Evolutionary conservation across 1,140 invertebrate genomes (phyloP), one percentile per base, ranked within the genome.

Genomic region (Bombus superbus): DNA sequence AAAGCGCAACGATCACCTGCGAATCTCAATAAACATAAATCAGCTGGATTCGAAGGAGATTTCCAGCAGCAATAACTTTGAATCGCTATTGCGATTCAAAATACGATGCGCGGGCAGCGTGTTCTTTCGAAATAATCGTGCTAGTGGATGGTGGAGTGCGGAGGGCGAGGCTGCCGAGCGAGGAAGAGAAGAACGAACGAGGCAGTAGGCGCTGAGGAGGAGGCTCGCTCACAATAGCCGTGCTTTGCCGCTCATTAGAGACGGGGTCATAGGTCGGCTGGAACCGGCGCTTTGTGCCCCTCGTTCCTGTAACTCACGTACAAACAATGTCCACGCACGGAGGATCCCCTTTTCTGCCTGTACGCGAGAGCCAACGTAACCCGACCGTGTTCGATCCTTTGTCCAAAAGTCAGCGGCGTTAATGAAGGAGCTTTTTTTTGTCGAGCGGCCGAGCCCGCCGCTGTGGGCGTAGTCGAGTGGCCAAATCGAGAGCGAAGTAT

Each of bases 191-290:
- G 66, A 89, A 83, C 74, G 64, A 69, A 78, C 38, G n/a, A 77
- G 40, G 86, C 85, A 78, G 53, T 25, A 77, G 35, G 81, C 85
- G 89, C 72, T 86, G 84, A 83, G 85, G 88, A 90, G 76, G 68
- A 90, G 89, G 73, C 79, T 79, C 76, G 85, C 62, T 89, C 88
- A 94, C 93, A 94, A 94, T 94, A 93, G 92, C 93, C 91, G 90
- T 90, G 92, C 92, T 92, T 91, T 83, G 92, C 88, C 90, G 92
- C 90, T 94, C 93, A 94, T 94, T 94, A 94, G 92, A 92, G 92
- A 79, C 77, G 74, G 86, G 92, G 93, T 94, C 92, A 88, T 82
- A 90, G 92, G 92, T 92, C 90, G 84, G 74, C 77, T 68, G 81
- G 72, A 79, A 89, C 83, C 88, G 81, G 86, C 88, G 85, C 85